Evolutionary conservation across 2,888 invertebrate species (phyloP), one percentile per base, ranked within the genome.

Genomic region (Tribolium freemani): DNA sequence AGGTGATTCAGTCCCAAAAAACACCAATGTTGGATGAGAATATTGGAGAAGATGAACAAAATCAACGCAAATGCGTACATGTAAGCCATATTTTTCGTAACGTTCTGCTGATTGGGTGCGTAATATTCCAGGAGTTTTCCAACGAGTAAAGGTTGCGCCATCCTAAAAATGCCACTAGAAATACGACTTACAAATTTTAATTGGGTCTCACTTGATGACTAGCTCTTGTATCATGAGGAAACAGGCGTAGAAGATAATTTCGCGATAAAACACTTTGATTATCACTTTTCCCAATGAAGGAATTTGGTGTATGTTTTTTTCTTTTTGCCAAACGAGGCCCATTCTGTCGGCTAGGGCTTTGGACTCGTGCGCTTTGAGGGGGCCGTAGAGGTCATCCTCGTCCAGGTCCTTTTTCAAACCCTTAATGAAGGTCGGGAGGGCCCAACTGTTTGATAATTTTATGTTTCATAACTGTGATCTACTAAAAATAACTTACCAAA

Each of bases 1-100:
- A 94, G 90, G 80, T 94, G 93, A 64, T 93, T 88, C 10, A 94
- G 91, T 11, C 92, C 92, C 89, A 96, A 91, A 92, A 96, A 95
- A 83, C 94, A 96, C 0, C 95, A 95, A 87, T 98, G 86, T 10
- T 74, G 72, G 11, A 80, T 67, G 4, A 95, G 88, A 16, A 95
- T 91, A 80, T 92, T 92, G 45, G 93, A 82, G 0, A 92, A 91
- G 0, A 94, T 92, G 75, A 92, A 91, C 8, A 92, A 76, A 9
- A 94, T 90, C 30, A 96, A 91, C 2, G 91, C 92, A 0, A 88
- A 89, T 0, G 95, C 94, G 84, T 93, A 95, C 57, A 93, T 84
- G 83, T 94, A 95, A 0, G 96, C 95, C 26, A 92, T 88, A 2
- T 87, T 82, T 53, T 86, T 79, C 20, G 61, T 78, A 60, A 76